Evolutionary conservation across 1,140 invertebrate genomes (phyloP), one percentile per base, ranked within the genome.

Genomic region (Triops cancriformis): DNA sequence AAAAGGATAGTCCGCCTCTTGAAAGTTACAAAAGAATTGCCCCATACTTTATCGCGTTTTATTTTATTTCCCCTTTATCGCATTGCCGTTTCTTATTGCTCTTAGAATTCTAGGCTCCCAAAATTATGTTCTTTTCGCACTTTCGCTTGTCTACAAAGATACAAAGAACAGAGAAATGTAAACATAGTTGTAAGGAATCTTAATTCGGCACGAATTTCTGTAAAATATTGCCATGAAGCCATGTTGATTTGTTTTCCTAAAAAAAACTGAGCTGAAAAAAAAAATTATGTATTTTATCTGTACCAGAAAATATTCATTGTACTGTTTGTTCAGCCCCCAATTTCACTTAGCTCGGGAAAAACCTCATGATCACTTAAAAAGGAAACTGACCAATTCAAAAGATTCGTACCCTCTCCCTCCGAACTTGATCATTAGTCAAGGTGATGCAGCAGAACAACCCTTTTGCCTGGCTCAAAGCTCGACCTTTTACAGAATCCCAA

Each of bases 391-490:
- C 10, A 64, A 64, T 64, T 64, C 51, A 64, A 64, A n/a, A 64
- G 51, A 9, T 64, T 23, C 51, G 18, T 64, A 64, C 51, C 51
- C 51, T 64, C 51, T 18, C 51, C 51, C 51, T 23, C 14, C 51
- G 23, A 64, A 64, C 23, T 64, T 64, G 51, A 23, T 64, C 51
- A 64, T 64, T 64, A 64, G 51, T 7, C 51, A 64, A 23, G 51
- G 51, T 64, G 51, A 64, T 64, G 51, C 51, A 64, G 51, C 51
- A 64, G 51, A 64, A 64, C 51, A 64, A 64, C 51, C 51, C 51
- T 64, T 64, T 64, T 64, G 23, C 14, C 18, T n/a, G 23, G 2
- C 51, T 23, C 51, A 64, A n/a, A 64, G 10, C 51, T 64, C 23
- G 14, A 64, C 14, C 51, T 23, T 64, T 64, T 64, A 3, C 51